These are phyloP conservation scores for Saimiri boliviensis DNA, from an alignment of 2,113 vertebrate species.

Conservation along the genomic window DNA sequence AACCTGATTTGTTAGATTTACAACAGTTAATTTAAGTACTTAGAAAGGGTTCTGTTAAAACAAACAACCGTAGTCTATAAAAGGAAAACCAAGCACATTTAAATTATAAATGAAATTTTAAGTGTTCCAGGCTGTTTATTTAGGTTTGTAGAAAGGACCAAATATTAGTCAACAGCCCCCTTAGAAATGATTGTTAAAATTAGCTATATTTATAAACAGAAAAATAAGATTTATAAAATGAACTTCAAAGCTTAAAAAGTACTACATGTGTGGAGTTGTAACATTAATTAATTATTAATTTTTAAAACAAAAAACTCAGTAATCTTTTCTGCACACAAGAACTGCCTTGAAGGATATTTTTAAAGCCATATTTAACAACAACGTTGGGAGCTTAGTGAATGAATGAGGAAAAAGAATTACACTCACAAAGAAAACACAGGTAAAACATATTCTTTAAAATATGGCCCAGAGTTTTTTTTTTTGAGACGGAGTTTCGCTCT, in stretches of 20 bases:
- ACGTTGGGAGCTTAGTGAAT: neutral
- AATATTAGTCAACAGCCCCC: neutral
- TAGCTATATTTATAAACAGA: constrained; percentile 24
- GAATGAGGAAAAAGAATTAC: constrained; percentile 10
- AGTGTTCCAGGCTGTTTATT: neutral
- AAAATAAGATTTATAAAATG: constrained; percentile 20
- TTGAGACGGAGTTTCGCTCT: too few relatives aligned
- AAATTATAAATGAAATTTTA: constrained; percentile 50
- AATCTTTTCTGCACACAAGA: constrained; percentile 45
- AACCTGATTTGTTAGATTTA: constrained; percentile 34
- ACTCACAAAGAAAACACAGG: neutral
- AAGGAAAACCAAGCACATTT: constrained; percentile 45
- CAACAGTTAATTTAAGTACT: constrained; percentile 3
- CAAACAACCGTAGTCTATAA: neutral
- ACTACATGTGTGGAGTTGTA: neutral
- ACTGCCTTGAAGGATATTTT: constrained; percentile 12
- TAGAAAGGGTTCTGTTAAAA: constrained; percentile 30
- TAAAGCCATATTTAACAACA: neutral
- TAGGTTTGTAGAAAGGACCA: neutral
- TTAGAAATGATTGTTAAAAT: constrained; percentile 15
- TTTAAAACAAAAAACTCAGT: neutral
- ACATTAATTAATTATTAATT: constrained; percentile 14
- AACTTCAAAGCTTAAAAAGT: constrained; percentile 34
- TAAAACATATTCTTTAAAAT: neutral
- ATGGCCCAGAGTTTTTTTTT: neutral